These are phyloP conservation scores for Phoxinus dragarum DNA, from an alignment of 2,797 vertebrate species.

Conservation along the genomic window DNA sequence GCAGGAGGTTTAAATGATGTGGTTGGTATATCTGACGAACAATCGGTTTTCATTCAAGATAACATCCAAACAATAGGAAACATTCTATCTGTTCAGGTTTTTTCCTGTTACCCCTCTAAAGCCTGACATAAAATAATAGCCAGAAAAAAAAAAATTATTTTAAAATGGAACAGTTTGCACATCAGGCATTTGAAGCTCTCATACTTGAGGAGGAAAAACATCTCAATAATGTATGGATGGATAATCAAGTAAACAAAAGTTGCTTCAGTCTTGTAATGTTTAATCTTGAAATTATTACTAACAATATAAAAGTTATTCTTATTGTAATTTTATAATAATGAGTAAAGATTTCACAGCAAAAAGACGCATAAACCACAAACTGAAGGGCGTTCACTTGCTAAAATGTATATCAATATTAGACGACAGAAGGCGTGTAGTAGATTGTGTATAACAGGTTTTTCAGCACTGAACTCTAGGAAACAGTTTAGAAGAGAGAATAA, in stretches of 20 bases:
- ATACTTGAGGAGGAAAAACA: neutral
- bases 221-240: neutral
- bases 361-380: fast-evolving
- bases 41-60: neutral
- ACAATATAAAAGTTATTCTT: neutral
- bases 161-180: neutral
- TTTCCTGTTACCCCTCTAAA: neutral
- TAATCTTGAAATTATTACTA: neutral
- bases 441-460: neutral
- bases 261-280: neutral
- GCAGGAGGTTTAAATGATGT: neutral
- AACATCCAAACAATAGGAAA: neutral
- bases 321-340: neutral
- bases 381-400: neutral
- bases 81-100: neutral
- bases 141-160: too few relatives aligned
- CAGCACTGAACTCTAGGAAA: neutral
- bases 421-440: neutral
- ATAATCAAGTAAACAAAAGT: neutral
- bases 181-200: neutral
- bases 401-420: neutral
- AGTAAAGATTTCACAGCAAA: neutral
- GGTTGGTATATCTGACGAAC: neutral
- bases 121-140: neutral
- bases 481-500: neutral